phyloP scores from a whole-genome alignment of 2,797 vertebrate genomes.

The Pangasius sanitwongsei region DNA sequence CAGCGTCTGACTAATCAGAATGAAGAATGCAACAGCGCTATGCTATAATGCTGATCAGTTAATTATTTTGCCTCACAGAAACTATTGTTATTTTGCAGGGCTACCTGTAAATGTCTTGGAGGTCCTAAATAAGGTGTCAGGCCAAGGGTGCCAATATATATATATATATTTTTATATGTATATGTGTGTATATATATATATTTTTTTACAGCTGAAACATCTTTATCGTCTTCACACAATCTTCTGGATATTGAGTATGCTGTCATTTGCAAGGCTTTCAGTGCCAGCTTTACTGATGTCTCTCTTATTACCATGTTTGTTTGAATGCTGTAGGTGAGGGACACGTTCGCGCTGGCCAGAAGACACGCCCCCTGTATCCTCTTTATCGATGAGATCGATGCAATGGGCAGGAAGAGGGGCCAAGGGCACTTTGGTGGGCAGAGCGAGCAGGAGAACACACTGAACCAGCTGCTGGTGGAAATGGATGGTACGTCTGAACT shows the following conservation, averaged over 20 bases:
- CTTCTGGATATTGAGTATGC: neutral
- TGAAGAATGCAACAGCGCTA: neutral
- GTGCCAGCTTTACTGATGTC: neutral
- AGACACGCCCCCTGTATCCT: slow-evolving; percentile 84
- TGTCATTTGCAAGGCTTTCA: neutral
- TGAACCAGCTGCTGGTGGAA: slow-evolving; percentile 84
- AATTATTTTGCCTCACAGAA: neutral
- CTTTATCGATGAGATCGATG: slow-evolving; percentile 86
- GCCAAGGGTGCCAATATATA: neutral
- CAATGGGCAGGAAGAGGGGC: slow-evolving; percentile 77
- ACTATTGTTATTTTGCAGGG: neutral
- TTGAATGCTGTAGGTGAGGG: slow-evolving; percentile 70
- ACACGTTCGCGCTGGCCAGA: slow-evolving; percentile 78
- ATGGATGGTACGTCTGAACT: slow-evolving; percentile 75
- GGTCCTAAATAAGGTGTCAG: neutral
- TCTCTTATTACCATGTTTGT: neutral
- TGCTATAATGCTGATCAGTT: neutral
- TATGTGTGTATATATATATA: too few species aligned
- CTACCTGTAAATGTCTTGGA: neutral
- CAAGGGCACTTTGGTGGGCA: slow-evolving; percentile 70
- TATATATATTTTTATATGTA: too few species aligned
- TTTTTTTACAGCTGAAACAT: neutral
- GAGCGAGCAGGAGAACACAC: slow-evolving; percentile 82
- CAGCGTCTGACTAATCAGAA: neutral
- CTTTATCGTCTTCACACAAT: neutral